Base-by-base conservation (phyloP, 1,140 invertebrate species). In the Drosophila rhopaloa region DNA sequence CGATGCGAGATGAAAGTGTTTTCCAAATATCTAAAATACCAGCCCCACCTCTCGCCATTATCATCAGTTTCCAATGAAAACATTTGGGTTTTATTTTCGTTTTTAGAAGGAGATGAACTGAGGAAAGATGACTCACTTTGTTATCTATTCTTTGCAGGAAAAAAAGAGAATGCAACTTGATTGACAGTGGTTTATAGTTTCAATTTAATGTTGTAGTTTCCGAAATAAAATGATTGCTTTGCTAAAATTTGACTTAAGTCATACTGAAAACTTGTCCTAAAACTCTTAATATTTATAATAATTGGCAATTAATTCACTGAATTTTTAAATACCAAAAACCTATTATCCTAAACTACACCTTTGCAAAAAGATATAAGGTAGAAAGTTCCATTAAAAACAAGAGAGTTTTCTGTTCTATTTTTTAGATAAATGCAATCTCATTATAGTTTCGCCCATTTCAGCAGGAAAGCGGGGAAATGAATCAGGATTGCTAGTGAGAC, bases 1-100 rank as follows among this genome's bases (percentile, higher is more conserved):
- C 63, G 81, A 89, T 81, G 70, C 84, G 58, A 90, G 85, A 89
- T 89, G 84, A 89, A 89, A 89, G 84, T 89, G 80, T 71, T 80
- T 53, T 54, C 40, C 4, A 55, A 58, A 56, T 41, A 43, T 13
- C 10, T 35, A 51, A 11, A 51, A 16, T 51, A 35, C 48, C 43
- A 62, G 13, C 24, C 19, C 37, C 27, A 41, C 16, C 11, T 37
- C 40, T 35, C 11, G 24, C 19, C 37, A 48, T 37, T 29, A n/a
- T 46, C 47, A 41, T 55, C 35, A 53, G 11, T 83, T 79, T 88
- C 51, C 60, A n/a, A 80, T 61, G 79, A 88, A 88, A 83, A 83
- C 72, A 78, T 88, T 83, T 76, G 43, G 77, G 68, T 68, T 85
- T 71, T 76, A 76, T 84, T 75, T 84, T 80, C 71, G 56, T 60